phyloP scores from a whole-genome alignment of 2,888 invertebrate species.

The Apodemia duryi region DNA sequence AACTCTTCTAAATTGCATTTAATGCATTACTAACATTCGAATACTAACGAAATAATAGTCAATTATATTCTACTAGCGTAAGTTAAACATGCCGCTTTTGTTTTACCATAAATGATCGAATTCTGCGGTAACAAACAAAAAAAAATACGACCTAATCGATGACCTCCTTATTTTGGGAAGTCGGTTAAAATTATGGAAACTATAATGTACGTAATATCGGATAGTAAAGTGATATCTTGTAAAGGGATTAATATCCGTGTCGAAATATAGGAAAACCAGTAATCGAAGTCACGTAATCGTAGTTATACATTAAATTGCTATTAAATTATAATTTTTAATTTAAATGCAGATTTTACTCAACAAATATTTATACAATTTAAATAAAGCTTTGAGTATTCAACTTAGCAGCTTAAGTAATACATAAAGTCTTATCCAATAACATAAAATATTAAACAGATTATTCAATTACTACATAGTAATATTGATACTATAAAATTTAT shows the following conservation, averaged over 20 bases:
- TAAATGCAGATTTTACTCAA: conserved; percentile 11
- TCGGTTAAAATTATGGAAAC: too few relatives aligned
- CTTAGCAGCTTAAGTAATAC: background rate
- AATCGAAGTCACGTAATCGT: conserved; percentile 1
- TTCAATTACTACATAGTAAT: background rate
- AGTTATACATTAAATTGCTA: background rate
- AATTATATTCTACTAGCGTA: too few relatives aligned
- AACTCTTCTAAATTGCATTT: too few relatives aligned
- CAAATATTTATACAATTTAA: conserved; percentile 10
- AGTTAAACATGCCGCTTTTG: too few relatives aligned
- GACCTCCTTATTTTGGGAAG: too few relatives aligned
- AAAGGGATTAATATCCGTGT: background rate
- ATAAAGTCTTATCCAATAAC: background rate
- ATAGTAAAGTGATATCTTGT: background rate
- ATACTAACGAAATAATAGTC: too few relatives aligned
- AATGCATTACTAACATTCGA: too few relatives aligned
- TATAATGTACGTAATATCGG: too few relatives aligned
- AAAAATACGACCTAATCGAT: too few relatives aligned
- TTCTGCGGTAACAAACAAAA: too few relatives aligned
- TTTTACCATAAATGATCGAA: too few relatives aligned
- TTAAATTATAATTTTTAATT: conserved; percentile 5
- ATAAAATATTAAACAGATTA: background rate
- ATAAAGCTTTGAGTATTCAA: background rate
- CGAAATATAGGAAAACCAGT: conserved; percentile 2
- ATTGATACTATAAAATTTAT: background rate